These are phyloP conservation scores for Lethenteron camtschaticum DNA, from an alignment of 2,113 vertebrate species.

Conservation along the genomic window DNA sequence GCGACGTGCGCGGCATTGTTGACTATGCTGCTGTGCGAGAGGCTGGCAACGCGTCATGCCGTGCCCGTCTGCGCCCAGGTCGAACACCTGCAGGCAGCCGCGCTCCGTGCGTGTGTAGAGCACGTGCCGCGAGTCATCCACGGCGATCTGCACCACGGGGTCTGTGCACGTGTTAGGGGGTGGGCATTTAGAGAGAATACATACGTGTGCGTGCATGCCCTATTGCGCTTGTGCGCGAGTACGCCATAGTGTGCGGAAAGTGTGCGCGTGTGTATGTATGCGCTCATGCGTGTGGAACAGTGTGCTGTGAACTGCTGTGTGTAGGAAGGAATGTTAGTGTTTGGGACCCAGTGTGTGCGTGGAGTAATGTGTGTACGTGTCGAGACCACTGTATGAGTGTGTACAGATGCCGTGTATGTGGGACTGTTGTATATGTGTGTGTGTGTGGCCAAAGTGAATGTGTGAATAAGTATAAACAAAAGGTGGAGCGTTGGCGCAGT, in stretches of 20 bases:
- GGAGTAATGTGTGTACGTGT: neutral
- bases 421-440: neutral
- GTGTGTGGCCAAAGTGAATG: neutral
- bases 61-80: conserved; percentile 63
- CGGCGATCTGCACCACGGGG: conserved; percentile 73
- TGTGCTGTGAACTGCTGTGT: neutral
- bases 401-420: neutral
- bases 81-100: conserved; percentile 79
- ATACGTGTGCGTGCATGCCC: neutral
- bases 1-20: conserved; percentile 71
- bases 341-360: neutral
- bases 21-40: conserved; percentile 69
- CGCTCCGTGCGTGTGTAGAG: conserved; percentile 81
- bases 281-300: neutral
- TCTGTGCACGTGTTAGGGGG: conserved; percentile 24
- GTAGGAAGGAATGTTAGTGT: neutral
- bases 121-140: conserved; percentile 73
- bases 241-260: neutral
- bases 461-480: neutral
- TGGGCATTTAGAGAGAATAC: neutral
- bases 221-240: neutral
- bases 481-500: too few relatives aligned
- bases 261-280: conserved; percentile 1
- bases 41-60: conserved; percentile 69
- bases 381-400: neutral